Conservation (phyloP, 2,888 invertebrate species). For the Ephialtes manifestator region DNA sequence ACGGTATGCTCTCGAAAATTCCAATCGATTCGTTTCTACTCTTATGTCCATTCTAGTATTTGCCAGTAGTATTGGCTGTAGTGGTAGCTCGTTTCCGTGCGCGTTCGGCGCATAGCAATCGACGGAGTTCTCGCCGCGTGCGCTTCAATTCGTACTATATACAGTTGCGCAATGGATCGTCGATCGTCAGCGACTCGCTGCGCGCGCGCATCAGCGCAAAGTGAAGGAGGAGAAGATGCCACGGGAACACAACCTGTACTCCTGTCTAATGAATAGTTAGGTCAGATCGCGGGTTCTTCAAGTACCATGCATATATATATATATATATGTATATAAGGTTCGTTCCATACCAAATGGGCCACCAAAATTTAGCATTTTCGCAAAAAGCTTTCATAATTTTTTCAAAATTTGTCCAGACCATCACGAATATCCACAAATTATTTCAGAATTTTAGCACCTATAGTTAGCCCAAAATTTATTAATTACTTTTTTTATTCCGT, state of each 20-base stretch:
- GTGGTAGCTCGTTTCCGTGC: constrained; percentile 59
- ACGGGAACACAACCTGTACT: constrained; percentile 77
- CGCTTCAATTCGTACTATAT: neutral
- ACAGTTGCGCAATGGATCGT: constrained; percentile 40
- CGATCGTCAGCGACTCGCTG: constrained; percentile 16
- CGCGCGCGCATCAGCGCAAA: constrained; percentile 3
- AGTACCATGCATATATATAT: neutral
- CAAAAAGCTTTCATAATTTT: too few relatives aligned
- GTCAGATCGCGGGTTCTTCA: constrained; percentile 66
- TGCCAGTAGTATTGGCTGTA: constrained; percentile 30
- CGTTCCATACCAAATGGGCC: too few relatives aligned
- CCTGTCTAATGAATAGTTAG: constrained; percentile 81
- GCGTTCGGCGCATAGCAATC: constrained; percentile 57
- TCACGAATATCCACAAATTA: too few relatives aligned
- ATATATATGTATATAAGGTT: neutral
- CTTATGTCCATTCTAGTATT: constrained; percentile 45
- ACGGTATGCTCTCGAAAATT: constrained; percentile 72
- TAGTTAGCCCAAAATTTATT: too few relatives aligned
- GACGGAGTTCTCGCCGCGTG: constrained; percentile 16
- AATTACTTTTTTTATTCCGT: too few relatives aligned
- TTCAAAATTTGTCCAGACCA: too few relatives aligned
- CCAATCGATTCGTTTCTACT: constrained; percentile 67
- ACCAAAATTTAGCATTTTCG: too few relatives aligned
- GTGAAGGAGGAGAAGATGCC: constrained; percentile 66
- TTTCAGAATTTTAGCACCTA: too few relatives aligned